Base-by-base conservation (phyloP, 1,140 invertebrate species). In the Sweltsa coloradensis region DNA sequence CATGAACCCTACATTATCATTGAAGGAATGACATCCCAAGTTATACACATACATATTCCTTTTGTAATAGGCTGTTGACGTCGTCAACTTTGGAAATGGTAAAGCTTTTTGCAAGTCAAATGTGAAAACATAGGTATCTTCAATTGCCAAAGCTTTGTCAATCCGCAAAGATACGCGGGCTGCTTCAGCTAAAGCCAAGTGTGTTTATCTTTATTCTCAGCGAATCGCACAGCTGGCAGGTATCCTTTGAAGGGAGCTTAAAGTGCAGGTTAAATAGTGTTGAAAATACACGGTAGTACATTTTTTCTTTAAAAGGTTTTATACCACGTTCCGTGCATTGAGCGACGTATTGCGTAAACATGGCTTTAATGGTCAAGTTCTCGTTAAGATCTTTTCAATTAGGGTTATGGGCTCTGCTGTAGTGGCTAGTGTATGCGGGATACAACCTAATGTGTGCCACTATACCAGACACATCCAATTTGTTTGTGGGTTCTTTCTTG, bases 261-360 rank as follows among this genome's bases (percentile, higher is more conserved):
- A 57, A 56, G 37, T 49, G 27, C 51, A 55, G 52, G 23, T n/a
- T 56, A 58, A 58, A 52, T 55, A 42, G 24, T n/a, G 37, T 46
- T 47, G 52, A 52, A 51, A 56, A 53, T n/a, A 56, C 54, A 45
- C 53, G 50, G 24, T 49, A 52, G 21, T 55, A 57, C 43, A 25
- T 53, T 25, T 34, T 50, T 18, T 56, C 47, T 47, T 52, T 57
- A 46, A 56, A 29, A 34, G 53, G 46, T n/a, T n/a, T n/a, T n/a
- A n/a, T n/a, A n/a, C n/a, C n/a, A n/a, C n/a, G n/a, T 49, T 53
- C 50, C 34, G 49, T 51, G 9, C 55, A 57, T 48, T 55, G 46
- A 53, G 51, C 43, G n/a, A 50, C 2, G 45, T 27, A 37, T 31
- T 52, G 51, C 50, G 49, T 50, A 51, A 19, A 54, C 47, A 54